Evolutionary conservation across 2,797 vertebrate genomes (phyloP).

Genomic region (Vespertilio murinus): DNA sequence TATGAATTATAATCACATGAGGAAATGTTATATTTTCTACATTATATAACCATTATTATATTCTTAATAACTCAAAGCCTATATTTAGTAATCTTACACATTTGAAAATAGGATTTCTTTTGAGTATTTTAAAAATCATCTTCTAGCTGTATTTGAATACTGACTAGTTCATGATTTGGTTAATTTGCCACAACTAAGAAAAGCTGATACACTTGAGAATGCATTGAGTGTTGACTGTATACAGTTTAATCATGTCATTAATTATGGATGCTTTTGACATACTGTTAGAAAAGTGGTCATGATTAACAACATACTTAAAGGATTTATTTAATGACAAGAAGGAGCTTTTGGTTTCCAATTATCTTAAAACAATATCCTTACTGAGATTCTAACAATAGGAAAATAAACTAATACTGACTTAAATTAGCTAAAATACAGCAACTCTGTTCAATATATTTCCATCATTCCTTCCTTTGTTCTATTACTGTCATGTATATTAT

Average conservation of each 20-base stretch:
- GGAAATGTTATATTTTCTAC: background rate
- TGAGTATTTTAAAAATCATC: constrained; percentile 37
- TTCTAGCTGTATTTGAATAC: constrained; percentile 35
- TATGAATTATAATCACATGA: background rate
- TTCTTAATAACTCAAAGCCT: background rate
- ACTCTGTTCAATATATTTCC: background rate
- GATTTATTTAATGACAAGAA: background rate
- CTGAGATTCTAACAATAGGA: background rate
- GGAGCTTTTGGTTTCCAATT: background rate
- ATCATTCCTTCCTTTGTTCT: background rate
- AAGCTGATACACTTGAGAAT: constrained; percentile 45
- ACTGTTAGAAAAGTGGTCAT: background rate
- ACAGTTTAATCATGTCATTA: constrained; percentile 32
- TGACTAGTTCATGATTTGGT: constrained; percentile 23
- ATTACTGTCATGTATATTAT: background rate
- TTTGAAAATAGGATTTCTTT: constrained; percentile 37
- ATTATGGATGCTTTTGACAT: background rate
- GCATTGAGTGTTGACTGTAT: background rate
- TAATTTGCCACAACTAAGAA: constrained; percentile 40
- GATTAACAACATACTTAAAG: constrained; percentile 24
- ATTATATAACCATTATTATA: background rate
- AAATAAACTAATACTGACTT: background rate
- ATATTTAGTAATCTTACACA: background rate
- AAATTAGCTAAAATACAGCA: background rate
- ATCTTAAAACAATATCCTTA: background rate